Percentiles rank a stretch among this genome's conserved stretches.
These are phyloP conservation scores for Phoebastria nigripes DNA, from an alignment of 2,797 vertebrate species.

Conservation along the genomic window DNA sequence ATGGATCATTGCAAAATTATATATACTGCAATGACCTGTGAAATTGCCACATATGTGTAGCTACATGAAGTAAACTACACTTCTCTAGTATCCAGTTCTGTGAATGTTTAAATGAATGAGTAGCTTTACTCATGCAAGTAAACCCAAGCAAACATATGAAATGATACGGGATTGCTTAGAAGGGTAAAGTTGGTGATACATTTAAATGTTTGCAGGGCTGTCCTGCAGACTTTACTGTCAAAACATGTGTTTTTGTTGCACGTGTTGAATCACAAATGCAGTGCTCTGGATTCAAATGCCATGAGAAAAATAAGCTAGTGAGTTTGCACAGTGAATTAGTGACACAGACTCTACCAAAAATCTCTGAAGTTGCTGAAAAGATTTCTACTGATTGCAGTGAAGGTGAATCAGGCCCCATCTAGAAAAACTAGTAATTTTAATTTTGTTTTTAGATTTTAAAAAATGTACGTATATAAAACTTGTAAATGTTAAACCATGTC, in stretches of 20 bases:
- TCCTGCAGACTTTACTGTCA: neutral
- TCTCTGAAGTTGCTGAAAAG: neutral
- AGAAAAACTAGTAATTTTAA: neutral
- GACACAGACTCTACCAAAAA: neutral
- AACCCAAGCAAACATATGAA: neutral
- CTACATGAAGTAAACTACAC: neutral
- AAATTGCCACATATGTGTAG: neutral
- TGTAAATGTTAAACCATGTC: neutral
- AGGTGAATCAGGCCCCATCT: neutral
- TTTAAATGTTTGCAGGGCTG: neutral
- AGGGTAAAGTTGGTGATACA: neutral
- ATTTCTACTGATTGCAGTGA: neutral
- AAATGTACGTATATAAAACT: neutral
- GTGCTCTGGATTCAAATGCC: neutral
- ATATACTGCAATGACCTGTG: constrained; percentile 28
- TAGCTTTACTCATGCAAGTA: neutral
- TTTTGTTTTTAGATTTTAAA: neutral
- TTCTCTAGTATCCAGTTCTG: neutral
- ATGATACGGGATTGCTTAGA: neutral
- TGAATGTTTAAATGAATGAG: neutral
- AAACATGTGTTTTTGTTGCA: neutral
- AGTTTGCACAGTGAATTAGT: neutral
- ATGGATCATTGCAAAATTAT: neutral
- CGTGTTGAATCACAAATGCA: neutral
- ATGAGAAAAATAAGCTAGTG: neutral